Conservation (phyloP, 2,113 vertebrate species). For the Atrichornis clamosus region DNA sequence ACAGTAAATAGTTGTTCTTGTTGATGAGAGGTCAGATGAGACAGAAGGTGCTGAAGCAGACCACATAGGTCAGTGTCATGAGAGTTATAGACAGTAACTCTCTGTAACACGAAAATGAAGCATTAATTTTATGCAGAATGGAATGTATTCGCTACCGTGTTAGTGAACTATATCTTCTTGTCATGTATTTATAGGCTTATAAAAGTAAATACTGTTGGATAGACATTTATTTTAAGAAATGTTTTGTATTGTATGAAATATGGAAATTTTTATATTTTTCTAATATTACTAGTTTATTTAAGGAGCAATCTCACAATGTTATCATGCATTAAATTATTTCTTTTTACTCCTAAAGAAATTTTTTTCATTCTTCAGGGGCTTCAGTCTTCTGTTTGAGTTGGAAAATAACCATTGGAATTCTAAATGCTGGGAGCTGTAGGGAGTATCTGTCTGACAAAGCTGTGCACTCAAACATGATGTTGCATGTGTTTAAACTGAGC, state of each 20-base stretch:
- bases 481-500: neutral
- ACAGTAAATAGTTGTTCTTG: neutral
- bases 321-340: constrained; percentile 39
- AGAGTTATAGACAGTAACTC: neutral
- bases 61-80: accelerated
- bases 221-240: neutral
- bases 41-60: neutral
- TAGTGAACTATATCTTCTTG: neutral
- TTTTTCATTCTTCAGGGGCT: neutral
- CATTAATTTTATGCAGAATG: neutral
- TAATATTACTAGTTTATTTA: neutral
- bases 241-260: neutral
- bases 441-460: neutral
- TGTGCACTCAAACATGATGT: neutral
- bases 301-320: neutral
- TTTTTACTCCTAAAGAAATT: neutral
- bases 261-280: neutral
- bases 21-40: neutral
- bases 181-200: neutral
- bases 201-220: neutral
- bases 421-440: neutral
- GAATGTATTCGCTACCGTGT: neutral
- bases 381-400: neutral
- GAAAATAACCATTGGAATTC: neutral
- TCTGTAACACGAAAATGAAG: neutral